phyloP scores from a whole-genome alignment of 53 echinoderm and acorn worm species.

The Mesocentrotus franciscanus region DNA sequence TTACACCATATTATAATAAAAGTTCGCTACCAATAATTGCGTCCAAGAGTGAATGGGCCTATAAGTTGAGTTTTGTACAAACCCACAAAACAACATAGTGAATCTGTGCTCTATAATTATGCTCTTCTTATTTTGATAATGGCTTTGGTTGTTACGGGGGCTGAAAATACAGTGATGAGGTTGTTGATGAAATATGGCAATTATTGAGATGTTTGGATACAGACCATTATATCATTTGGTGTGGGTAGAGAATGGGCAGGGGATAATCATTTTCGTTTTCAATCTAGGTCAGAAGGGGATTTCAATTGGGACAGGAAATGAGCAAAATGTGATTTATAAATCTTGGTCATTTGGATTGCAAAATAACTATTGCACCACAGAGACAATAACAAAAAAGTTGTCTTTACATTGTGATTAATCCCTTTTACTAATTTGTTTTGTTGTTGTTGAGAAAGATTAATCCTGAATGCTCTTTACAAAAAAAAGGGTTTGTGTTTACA shows the following conservation, averaged over 20 bases:
- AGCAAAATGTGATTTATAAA: background rate
- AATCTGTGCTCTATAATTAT: background rate
- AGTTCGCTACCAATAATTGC: too few relatives aligned
- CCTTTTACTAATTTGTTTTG: background rate
- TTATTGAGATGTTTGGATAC: background rate
- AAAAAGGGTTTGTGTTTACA: too few relatives aligned
- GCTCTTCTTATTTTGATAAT: background rate
- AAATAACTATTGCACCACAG: background rate
- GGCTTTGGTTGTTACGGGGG: constrained; percentile 4
- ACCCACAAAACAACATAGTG: background rate
- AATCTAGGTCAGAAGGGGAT: background rate
- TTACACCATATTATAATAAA: too few relatives aligned
- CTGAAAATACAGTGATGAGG: background rate
- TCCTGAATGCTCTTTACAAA: too few relatives aligned
- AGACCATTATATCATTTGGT: constrained; percentile 13
- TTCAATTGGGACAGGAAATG: background rate
- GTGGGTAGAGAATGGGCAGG: background rate
- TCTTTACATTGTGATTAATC: background rate
- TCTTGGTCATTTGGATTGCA: background rate
- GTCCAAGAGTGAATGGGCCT: background rate
- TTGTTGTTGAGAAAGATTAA: too few relatives aligned
- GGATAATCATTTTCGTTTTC: background rate
- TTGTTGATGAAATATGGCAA: background rate
- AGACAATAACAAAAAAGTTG: background rate
- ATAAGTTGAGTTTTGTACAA: background rate